Evolutionary conservation across 2,888 invertebrate genomes (phyloP).

Genomic region (Patella pellucida): DNA sequence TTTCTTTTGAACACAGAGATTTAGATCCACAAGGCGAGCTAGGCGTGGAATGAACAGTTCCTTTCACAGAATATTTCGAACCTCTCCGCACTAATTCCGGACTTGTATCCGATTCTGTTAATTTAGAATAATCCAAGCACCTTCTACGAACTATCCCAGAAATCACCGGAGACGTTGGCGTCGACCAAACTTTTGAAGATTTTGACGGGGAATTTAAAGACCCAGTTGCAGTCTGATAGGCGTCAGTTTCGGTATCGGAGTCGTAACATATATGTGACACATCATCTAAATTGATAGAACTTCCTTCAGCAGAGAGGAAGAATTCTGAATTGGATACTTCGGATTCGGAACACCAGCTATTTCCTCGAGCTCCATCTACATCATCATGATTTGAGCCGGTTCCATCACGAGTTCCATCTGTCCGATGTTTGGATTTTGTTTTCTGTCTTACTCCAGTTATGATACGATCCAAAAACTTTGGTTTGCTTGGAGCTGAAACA

Average conservation of each 20-base stretch:
- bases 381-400: slow-evolving; percentile 14
- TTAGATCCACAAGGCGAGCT: slow-evolving; percentile 4
- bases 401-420: slow-evolving; percentile 31
- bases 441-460: slow-evolving; percentile 47
- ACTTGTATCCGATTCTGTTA: slow-evolving; percentile 31
- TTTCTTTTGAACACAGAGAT: background rate
- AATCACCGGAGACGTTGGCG: slow-evolving; percentile 51
- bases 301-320: background rate
- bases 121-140: slow-evolving; percentile 46
- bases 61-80: background rate
- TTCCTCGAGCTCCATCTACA: slow-evolving; percentile 26
- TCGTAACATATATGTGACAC: background rate
- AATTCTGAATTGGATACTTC: background rate
- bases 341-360: slow-evolving; percentile 13
- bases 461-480: slow-evolving; percentile 59
- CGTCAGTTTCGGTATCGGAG: background rate
- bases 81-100: slow-evolving; percentile 2
- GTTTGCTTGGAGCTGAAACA: slow-evolving; percentile 58
- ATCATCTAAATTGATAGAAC: background rate
- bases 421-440: slow-evolving; percentile 36
- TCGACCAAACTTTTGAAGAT: slow-evolving; percentile 38
- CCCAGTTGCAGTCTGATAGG: background rate
- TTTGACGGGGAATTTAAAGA: slow-evolving; percentile 12
- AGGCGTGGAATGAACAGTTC: slow-evolving; percentile 37
- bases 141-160: slow-evolving; percentile 54